phyloP scores from a whole-genome alignment of 1,140 invertebrate genomes.

The Anoplolepis gracilipes region DNA sequence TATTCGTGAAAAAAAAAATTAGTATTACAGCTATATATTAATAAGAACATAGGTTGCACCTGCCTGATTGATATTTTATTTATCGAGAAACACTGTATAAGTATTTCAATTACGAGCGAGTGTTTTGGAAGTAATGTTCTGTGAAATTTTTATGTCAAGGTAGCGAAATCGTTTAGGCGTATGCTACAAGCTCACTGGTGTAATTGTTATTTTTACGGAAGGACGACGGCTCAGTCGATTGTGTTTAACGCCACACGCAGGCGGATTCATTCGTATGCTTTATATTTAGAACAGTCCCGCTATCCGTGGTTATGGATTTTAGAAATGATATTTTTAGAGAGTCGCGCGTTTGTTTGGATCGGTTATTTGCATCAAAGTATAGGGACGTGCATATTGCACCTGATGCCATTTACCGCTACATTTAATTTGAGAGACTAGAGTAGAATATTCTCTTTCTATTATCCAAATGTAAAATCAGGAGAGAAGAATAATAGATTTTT shows the following conservation, averaged over 20 bases:
- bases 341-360: slow-evolving; percentile 73
- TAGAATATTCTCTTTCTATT: too few relatives aligned
- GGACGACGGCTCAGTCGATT: background rate
- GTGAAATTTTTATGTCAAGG: too few relatives aligned
- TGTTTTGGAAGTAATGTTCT: too few relatives aligned
- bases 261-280: background rate
- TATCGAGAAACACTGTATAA: background rate
- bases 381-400: slow-evolving; percentile 58
- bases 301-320: slow-evolving; percentile 45
- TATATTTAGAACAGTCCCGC: slow-evolving; percentile 33
- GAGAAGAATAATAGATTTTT: too few relatives aligned
- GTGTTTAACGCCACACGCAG: background rate
- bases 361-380: slow-evolving; percentile 72
- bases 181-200: background rate
- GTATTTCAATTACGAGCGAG: background rate
- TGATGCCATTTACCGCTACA: background rate
- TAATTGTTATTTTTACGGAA: slow-evolving; percentile 47
- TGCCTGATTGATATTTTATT: background rate
- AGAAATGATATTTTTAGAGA: slow-evolving; percentile 66
- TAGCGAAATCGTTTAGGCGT: too few relatives aligned
- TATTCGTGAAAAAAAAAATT: background rate
- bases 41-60: slow-evolving; percentile 5
- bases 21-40: background rate
- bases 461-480: too few relatives aligned
- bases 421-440: too few relatives aligned